Evolutionary conservation across 2,888 invertebrate species (phyloP).

Genomic region (Malacosoma neustria): DNA sequence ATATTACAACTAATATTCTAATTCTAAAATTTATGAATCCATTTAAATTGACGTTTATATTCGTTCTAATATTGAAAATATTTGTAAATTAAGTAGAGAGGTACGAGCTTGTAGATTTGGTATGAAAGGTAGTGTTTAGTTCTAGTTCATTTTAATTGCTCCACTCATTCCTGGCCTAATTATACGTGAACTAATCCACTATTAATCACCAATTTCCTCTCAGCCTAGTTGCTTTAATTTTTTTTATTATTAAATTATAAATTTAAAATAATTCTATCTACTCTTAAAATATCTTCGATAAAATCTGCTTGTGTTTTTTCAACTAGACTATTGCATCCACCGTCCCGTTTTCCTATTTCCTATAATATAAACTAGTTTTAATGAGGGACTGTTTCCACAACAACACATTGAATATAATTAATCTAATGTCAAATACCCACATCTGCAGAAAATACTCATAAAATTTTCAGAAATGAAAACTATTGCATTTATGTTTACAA

Average conservation of each 20-base stretch:
- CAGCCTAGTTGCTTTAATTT: neutral
- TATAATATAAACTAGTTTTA: slow-evolving; percentile 62
- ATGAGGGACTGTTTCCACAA: slow-evolving; percentile 23
- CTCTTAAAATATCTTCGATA: slow-evolving; percentile 22
- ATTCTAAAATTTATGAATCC: too few species aligned
- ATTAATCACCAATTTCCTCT: neutral
- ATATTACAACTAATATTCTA: too few species aligned
- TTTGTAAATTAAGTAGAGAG: neutral
- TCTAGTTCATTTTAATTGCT: neutral
- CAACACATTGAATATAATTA: slow-evolving; percentile 20
- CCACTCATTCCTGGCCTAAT: neutral
- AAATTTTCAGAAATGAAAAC: too few species aligned
- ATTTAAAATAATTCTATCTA: slow-evolving; percentile 10
- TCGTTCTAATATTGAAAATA: neutral
- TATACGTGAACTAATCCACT: neutral
- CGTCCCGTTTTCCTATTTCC: slow-evolving; percentile 72
- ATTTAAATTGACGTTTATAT: too few species aligned
- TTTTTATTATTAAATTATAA: slow-evolving; percentile 8
- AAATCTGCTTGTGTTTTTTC: slow-evolving; percentile 54
- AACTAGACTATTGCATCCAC: slow-evolving; percentile 59
- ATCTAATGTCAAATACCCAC: too few species aligned
- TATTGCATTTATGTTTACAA: too few species aligned
- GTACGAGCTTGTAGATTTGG: slow-evolving; percentile 65
- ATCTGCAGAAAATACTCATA: too few species aligned
- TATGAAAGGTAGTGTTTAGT: slow-evolving; percentile 21